Percentiles rank a stretch among this genome's conserved stretches.
phyloP scores from a whole-genome alignment of 2,113 vertebrate species.

The Epinephelus moara region DNA sequence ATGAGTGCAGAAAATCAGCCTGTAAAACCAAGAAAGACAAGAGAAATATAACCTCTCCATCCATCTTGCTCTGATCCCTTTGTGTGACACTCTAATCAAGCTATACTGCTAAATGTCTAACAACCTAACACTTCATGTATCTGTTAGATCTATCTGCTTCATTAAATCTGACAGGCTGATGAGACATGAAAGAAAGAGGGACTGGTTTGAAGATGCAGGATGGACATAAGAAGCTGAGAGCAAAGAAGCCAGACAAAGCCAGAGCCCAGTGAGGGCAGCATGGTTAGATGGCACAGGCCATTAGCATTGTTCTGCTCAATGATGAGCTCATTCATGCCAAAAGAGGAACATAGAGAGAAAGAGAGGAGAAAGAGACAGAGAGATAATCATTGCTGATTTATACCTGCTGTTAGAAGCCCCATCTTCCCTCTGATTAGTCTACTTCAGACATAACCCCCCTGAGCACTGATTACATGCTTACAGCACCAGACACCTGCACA shows the following conservation, averaged over 20 bases:
- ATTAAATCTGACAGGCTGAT: background rate
- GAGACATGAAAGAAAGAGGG: background rate
- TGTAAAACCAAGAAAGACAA: too few relatives aligned
- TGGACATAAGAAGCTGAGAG: background rate
- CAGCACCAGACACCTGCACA: slow-evolving; percentile 61
- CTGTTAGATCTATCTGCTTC: background rate
- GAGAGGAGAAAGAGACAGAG: slow-evolving; percentile 5
- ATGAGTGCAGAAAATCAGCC: background rate
- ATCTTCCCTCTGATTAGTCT: slow-evolving; percentile 69
- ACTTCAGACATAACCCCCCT: slow-evolving; percentile 57
- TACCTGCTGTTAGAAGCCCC: slow-evolving; percentile 64
- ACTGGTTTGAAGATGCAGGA: background rate
- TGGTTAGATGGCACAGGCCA: background rate
- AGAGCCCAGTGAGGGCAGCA: background rate
- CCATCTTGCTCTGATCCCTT: slow-evolving; percentile 9
- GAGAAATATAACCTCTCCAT: too few relatives aligned
- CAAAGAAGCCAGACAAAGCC: slow-evolving; percentile 15
- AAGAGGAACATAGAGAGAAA: slow-evolving; percentile 18
- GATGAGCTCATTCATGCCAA: slow-evolving; percentile 47
- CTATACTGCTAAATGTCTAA: background rate
- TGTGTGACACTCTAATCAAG: slow-evolving; percentile 6
- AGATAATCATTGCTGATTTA: slow-evolving; percentile 68
- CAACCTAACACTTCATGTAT: background rate
- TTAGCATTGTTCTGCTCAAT: slow-evolving; percentile 51
- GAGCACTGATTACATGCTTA: slow-evolving; percentile 66